Evolutionary conservation across 2,888 invertebrate species (phyloP).

Genomic region (Yponomeuta cagnagella): DNA sequence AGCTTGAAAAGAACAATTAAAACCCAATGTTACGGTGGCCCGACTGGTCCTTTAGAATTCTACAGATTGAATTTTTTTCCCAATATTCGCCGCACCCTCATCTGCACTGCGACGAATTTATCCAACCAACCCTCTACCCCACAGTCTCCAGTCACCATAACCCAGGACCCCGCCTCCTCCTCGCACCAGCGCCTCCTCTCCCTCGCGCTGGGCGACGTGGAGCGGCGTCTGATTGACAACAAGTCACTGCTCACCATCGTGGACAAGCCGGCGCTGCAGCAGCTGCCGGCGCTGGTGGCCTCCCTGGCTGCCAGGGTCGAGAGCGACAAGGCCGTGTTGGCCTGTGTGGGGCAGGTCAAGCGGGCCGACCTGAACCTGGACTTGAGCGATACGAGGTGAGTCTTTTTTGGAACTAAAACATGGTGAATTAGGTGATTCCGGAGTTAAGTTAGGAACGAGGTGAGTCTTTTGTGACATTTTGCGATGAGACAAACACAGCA

Average conservation of each 20-base stretch:
- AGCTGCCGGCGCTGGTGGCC: constrained; percentile 80
- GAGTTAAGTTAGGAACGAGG: no score
- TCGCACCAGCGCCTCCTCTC: constrained; percentile 93
- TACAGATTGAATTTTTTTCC: no score
- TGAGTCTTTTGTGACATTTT: no score
- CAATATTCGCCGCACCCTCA: no score
- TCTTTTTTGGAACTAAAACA: not conserved
- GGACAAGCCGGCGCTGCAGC: constrained; percentile 87
- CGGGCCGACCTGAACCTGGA: constrained; percentile 77
- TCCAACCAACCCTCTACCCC: not conserved
- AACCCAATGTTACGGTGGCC: no score
- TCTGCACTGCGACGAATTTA: not conserved
- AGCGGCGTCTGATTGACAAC: constrained; percentile 93
- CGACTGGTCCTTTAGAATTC: no score
- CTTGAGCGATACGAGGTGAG: constrained; percentile 77
- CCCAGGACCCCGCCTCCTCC: constrained; percentile 86
- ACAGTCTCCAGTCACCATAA: constrained; percentile 71
- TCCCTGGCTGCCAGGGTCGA: constrained; percentile 87
- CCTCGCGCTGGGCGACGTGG: constrained; percentile 89
- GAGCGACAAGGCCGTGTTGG: constrained; percentile 91
- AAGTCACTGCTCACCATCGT: constrained; percentile 90
- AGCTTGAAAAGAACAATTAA: no score
- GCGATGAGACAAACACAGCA: no score
- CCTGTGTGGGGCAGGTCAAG: constrained; percentile 81
- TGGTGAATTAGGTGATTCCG: no score